Evolutionary conservation across 2,797 vertebrate species (phyloP).

Genomic region (Poeciliopsis turneri): DNA sequence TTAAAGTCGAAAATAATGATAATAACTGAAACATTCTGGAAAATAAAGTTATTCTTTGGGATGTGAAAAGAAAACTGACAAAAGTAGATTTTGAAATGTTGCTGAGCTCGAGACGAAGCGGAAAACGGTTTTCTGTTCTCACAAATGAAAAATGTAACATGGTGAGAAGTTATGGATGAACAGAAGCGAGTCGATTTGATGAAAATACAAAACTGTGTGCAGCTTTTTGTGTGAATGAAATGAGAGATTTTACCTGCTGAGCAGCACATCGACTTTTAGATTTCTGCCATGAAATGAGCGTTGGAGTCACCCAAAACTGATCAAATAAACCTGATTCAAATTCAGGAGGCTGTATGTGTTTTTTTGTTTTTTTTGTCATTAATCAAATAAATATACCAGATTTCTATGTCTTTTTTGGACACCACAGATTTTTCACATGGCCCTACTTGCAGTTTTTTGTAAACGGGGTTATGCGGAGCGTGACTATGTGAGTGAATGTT

Average conservation of each 20-base stretch:
- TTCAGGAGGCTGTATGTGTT: neutral
- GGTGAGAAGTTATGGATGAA: neutral
- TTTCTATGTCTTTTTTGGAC: neutral
- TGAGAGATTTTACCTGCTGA: neutral
- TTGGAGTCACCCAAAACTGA: neutral
- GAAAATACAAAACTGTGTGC: neutral
- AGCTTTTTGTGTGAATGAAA: neutral
- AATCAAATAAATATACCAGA: neutral
- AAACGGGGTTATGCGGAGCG: neutral
- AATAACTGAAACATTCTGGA: neutral
- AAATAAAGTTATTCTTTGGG: neutral
- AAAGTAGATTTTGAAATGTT: neutral
- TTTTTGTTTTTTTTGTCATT: too few relatives aligned
- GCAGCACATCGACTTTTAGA: neutral
- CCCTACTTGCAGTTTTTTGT: neutral
- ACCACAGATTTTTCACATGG: neutral
- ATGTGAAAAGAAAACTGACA: neutral
- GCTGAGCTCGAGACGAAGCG: neutral
- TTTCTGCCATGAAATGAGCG: neutral
- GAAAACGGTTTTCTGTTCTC: neutral
- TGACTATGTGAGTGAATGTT: neutral
- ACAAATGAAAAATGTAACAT: neutral
- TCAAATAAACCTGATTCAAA: neutral
- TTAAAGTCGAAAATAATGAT: neutral
- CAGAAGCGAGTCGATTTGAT: neutral